These are phyloP conservation scores for Alviniconcha strummeri DNA, from an alignment of 2,888 invertebrate genomes.

Conservation along the genomic window DNA sequence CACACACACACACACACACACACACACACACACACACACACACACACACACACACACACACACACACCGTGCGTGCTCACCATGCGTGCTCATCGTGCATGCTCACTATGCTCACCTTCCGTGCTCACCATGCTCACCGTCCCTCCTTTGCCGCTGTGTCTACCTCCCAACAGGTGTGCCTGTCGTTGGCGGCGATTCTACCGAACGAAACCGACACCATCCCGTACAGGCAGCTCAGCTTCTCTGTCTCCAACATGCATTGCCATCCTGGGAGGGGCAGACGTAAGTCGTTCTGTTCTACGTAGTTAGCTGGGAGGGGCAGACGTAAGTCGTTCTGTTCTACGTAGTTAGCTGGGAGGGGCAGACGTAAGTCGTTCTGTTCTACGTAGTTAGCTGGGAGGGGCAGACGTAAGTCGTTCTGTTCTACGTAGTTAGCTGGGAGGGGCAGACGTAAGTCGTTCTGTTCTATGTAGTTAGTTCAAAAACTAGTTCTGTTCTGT, in stretches of 20 bases:
- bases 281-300: neutral
- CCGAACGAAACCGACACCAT: slow-evolving; percentile 32
- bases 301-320: no score
- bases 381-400: neutral
- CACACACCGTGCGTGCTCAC: neutral
- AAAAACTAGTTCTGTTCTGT: no score
- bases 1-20: neutral
- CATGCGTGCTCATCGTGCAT: no score
- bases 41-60: neutral
- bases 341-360: no score
- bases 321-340: no score
- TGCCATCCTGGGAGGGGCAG: slow-evolving; percentile 16
- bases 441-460: no score
- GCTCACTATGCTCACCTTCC: no score
- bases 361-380: no score
- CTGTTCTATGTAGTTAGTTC: no score
- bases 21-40: neutral
- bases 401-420: neutral
- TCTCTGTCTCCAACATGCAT: neutral
- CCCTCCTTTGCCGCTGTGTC: no score
- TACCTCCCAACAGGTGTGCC: slow-evolving; percentile 37
- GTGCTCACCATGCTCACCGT: no score
- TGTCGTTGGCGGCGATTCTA: slow-evolving; percentile 34
- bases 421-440: no score
- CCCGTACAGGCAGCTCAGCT: neutral